Base-by-base conservation (phyloP, 2,888 invertebrate genomes). In the Polia nebulosa region DNA sequence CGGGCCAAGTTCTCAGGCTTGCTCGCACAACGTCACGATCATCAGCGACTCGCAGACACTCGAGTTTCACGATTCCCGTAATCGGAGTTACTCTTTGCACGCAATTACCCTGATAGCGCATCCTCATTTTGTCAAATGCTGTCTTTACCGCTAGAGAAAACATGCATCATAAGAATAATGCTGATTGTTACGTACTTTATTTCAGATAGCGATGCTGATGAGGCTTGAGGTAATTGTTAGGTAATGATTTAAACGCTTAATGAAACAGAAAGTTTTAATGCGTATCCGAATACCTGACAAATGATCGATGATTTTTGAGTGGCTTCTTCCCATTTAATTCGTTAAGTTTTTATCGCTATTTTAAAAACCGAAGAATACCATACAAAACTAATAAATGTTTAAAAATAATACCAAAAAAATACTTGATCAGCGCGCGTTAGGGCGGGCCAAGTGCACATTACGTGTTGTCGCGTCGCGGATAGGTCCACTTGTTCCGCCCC, bases 401-500 rank as follows among this genome's bases (percentile, higher is more conserved):
- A 29, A 22, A 56, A 44, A 39, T 8, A 45, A 53, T 4, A 62
- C 15, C 25, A 39, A 57, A 72, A 52, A 49, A 57, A 73, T 27
- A 74, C 49, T 49, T 59, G 44, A 57, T 47, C 13, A 64, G 59
- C 27, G 58, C 55, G 59, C 27, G 58, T 59, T 59, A 67, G 36
- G n/a, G 45, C 34, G 20, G 51, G 22, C 64, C 64, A 75, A 69
- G 63, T 53, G 60, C 57, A 71, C 49, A 70, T 68, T 64, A 72
- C 66, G 66, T 61, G 76, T 71, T 71, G 74, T 78, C 70, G 64
- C 76, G 77, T 71, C 70, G 81, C 79, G 76, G 82, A 89, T 89
- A 88, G 88, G 88, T 89, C 88, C 93, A 94, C 94, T 93, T 93
- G 94, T 95, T 94, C 91, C 94, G 95, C 95, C 95, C 95, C 92